Conservation (phyloP, 2,888 invertebrate genomes). For the Amphipyra tragopoginis region DNA sequence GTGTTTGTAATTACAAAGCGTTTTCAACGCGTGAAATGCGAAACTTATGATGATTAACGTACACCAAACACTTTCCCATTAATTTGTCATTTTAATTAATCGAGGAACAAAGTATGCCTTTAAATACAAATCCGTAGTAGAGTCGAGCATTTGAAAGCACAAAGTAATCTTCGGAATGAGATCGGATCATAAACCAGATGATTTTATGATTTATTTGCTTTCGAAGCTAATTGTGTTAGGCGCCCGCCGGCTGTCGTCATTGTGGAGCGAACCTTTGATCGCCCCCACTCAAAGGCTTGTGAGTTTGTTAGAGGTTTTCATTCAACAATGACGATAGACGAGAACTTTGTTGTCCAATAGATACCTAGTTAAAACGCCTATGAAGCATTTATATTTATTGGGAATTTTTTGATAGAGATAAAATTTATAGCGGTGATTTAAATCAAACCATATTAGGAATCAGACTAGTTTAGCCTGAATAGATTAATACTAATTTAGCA, state of each 20-base stretch:
- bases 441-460: constrained; percentile 30
- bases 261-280: constrained; percentile 67
- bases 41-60: constrained; percentile 77
- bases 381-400: constrained; percentile 39
- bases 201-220: constrained; percentile 82
- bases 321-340: constrained; percentile 64
- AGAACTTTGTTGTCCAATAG: constrained; percentile 48
- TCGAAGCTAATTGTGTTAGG: constrained; percentile 78
- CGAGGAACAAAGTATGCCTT: constrained; percentile 60
- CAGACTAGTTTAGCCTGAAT: constrained; percentile 37
- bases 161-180: constrained; percentile 72
- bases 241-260: constrained; percentile 72
- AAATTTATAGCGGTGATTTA: constrained; percentile 26
- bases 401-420: constrained; percentile 28
- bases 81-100: constrained; percentile 81
- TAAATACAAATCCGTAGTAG: constrained; percentile 49
- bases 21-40: constrained; percentile 75
- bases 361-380: constrained; percentile 59
- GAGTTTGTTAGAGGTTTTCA: constrained; percentile 65
- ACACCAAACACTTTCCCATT: constrained; percentile 75
- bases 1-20: constrained; percentile 81
- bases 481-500: constrained; percentile 39
- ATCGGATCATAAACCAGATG: constrained; percentile 71
- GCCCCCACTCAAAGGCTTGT: constrained; percentile 64
- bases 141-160: constrained; percentile 48